These are phyloP conservation scores for Thymelicus acteon DNA, from an alignment of 2,888 invertebrate species.

Conservation along the genomic window DNA sequence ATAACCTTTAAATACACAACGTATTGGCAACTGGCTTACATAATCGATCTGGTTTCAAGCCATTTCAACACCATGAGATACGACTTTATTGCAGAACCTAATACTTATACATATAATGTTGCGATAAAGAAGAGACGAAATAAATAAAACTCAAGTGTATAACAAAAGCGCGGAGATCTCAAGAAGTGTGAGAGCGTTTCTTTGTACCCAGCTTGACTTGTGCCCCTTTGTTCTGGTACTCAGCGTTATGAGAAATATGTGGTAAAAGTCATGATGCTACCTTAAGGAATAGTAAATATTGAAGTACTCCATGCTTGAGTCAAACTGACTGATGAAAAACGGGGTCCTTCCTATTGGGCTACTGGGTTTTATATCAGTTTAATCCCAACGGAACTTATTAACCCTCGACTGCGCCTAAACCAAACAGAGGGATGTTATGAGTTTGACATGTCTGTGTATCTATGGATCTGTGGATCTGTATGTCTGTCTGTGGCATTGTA, in stretches of 20 bases:
- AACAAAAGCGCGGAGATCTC: conserved; percentile 12
- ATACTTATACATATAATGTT: not conserved
- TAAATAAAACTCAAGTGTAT: conserved; percentile 16
- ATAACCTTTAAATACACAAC: not conserved
- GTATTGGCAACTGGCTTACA: not conserved
- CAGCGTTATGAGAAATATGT: conserved; percentile 6
- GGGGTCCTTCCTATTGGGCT: no score
- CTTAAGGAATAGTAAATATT: not conserved
- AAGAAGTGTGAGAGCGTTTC: conserved; percentile 12
- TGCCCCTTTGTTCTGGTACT: conserved; percentile 12
- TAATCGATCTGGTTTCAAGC: not conserved
- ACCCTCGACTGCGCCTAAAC: no score
- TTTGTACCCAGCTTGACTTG: conserved; percentile 13
- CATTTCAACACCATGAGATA: not conserved
- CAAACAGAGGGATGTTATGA: no score
- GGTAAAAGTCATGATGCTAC: not conserved
- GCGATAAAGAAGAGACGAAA: conserved; percentile 2
- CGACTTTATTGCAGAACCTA: not conserved
- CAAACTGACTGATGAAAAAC: no score
- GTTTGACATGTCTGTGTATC: no score
- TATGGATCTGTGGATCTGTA: no score
- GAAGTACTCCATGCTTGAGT: no score
- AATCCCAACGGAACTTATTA: no score
- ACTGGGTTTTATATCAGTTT: no score
- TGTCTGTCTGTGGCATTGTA: no score